Base-by-base conservation (phyloP, 2,113 vertebrate genomes). In the Seriola aureovittata region DNA sequence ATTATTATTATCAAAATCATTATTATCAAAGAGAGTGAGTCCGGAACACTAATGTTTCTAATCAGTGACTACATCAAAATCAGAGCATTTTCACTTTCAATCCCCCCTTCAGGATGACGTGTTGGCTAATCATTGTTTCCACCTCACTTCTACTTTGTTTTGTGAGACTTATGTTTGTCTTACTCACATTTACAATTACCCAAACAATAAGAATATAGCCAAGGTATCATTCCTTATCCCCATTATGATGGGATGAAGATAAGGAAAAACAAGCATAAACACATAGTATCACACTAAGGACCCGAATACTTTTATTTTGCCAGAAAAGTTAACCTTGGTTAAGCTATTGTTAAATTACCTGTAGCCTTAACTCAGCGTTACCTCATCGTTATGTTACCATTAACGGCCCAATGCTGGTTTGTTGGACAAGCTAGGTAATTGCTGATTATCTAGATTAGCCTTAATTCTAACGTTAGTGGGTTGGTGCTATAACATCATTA, bases 41-140 rank as follows among this genome's bases (percentile, higher is more conserved):
- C 6, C 19, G 19, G n/a, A 13, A 38, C 29, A 52, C 71, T 12
- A 2, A 1, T 48, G 12, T 60, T 57, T 85, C 34, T 3, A 66
- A 54, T 52, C 34, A 76, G 11, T 32, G 29, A 9, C 42, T 32
- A 6, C 8, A 67, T 59, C 2, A 62, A 68, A 68, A 36, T 68
- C 50, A 21, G 5, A 34, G 32, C 13, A 38, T 23, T 67, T 71
- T 78, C 77, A 63, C 48, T 77, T 75, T 75, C 29, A 58, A 38
- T 44, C 59, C 10, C 42, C 8, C 29, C 32, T 21, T 42, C 14
- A 36, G 32, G 19, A 4, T n/a, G 9, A 58, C 4, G 8, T 74
- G 6, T 19, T 16, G 29, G 6, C 46, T 19, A 1, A 1, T 17
- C 25, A 34, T 54, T 54, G 44, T 46, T 44, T 13, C 59, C 8